Conservation (phyloP, 2,797 vertebrate species). For the Spondyliosoma cantharus region DNA sequence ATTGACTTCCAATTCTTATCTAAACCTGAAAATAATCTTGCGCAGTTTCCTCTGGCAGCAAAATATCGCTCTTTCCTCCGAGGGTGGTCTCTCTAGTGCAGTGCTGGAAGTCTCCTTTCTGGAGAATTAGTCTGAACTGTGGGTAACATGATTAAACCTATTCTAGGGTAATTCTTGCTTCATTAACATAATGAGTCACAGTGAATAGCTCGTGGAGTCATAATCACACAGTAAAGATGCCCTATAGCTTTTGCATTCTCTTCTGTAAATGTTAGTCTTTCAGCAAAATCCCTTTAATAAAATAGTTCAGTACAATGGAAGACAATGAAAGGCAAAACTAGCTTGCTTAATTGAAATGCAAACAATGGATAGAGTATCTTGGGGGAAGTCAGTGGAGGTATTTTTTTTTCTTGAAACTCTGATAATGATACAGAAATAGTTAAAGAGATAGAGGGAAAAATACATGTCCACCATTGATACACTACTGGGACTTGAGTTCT, state of each 20-base stretch:
- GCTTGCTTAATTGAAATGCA: slow-evolving; percentile 7
- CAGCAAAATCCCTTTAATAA: slow-evolving; percentile 11
- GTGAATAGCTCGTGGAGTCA: slow-evolving; percentile 28
- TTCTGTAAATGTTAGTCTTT: slow-evolving; percentile 14
- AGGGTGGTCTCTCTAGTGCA: slow-evolving; percentile 43
- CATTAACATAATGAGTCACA: slow-evolving; percentile 42
- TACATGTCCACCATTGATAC: background rate
- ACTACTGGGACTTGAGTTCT: background rate
- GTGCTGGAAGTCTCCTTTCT: slow-evolving; percentile 34
- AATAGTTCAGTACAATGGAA: background rate
- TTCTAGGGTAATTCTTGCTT: slow-evolving; percentile 20
- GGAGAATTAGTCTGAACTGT: slow-evolving; percentile 35
- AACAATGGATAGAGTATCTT: slow-evolving; percentile 6
- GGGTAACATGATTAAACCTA: slow-evolving; percentile 47
- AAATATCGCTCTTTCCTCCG: slow-evolving; percentile 36
- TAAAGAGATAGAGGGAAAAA: background rate
- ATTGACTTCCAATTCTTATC: slow-evolving; percentile 56
- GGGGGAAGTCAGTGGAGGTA: no score
- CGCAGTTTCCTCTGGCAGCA: slow-evolving; percentile 19
- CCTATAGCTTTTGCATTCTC: slow-evolving; percentile 26
- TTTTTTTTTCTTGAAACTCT: background rate
- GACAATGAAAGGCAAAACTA: background rate
- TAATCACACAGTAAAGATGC: slow-evolving; percentile 32
- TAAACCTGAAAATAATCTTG: slow-evolving; percentile 43
- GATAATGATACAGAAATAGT: background rate